These are phyloP conservation scores for Bradypodion ventrale DNA, from an alignment of 2,797 vertebrate genomes.

Conservation along the genomic window DNA sequence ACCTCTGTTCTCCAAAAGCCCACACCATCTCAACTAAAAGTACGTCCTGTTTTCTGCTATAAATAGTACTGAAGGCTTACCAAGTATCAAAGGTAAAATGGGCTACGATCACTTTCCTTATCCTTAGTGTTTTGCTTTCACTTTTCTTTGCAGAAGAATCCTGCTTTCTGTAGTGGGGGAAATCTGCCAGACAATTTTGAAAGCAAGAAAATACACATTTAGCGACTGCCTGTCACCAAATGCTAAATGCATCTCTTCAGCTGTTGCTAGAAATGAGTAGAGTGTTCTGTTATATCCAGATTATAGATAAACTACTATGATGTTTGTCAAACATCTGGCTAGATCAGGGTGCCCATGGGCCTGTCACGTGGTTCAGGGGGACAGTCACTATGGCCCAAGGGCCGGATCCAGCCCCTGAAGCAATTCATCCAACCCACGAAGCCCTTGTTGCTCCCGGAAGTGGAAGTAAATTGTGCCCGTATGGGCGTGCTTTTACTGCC, in stretches of 20 bases:
- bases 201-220: neutral
- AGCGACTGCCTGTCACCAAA: constrained; percentile 5
- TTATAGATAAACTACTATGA: neutral
- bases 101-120: neutral
- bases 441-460: too few species aligned
- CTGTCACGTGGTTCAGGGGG: too few species aligned
- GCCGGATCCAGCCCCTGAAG: too few species aligned
- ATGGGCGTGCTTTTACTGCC: too few species aligned
- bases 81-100: constrained; percentile 14
- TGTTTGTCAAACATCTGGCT: neutral
- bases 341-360: too few species aligned
- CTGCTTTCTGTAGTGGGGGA: neutral
- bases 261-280: neutral
- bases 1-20: neutral
- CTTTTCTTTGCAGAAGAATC: neutral
- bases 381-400: too few species aligned
- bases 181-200: neutral
- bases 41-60: neutral
- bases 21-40: neutral
- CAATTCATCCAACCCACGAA: too few species aligned
- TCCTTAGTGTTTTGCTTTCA: neutral
- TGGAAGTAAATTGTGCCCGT: too few species aligned
- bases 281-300: neutral
- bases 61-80: constrained; percentile 14
- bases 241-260: constrained; percentile 2